A percentile compares a stretch with the other conserved stretches of the same genome.
phyloP scores from a whole-genome alignment of 2,797 vertebrate genomes.

The Tangara arthus region DNA sequence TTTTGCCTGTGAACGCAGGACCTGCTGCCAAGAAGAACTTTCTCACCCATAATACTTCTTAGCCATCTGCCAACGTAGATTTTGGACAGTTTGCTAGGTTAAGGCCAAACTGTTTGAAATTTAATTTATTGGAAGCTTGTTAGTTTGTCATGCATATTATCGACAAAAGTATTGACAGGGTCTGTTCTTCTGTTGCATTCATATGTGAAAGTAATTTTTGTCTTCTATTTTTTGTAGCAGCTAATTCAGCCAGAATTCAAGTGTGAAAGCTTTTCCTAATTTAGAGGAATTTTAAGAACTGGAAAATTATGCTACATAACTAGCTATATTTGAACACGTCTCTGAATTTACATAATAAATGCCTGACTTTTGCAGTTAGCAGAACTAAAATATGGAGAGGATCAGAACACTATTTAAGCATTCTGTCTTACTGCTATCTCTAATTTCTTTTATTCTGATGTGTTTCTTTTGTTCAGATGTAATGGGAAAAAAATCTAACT shows the following conservation, averaged over 20 bases:
- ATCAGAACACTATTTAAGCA: constrained; percentile 19
- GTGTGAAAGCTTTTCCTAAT: constrained; percentile 34
- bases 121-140: background rate
- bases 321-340: background rate
- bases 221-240: background rate
- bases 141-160: background rate
- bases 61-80: background rate
- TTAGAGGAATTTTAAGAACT: constrained; percentile 39
- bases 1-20: background rate
- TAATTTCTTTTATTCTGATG: constrained; percentile 25
- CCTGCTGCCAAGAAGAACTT: background rate
- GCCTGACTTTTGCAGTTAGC: constrained; percentile 22
- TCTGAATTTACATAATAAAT: constrained; percentile 53
- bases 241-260: constrained; percentile 12
- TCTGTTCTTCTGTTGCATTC: constrained; percentile 11
- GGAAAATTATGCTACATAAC: constrained; percentile 16
- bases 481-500: background rate
- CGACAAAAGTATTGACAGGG: background rate
- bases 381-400: constrained; percentile 33
- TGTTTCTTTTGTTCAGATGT: constrained; percentile 28
- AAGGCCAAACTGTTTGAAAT: background rate
- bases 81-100: background rate
- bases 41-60: background rate
- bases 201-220: constrained; percentile 13
- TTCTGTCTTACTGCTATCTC: background rate